A percentile compares a stretch with the other conserved stretches of the same genome.
These are phyloP conservation scores for Tetraodon nigroviridis DNA, from an alignment of 2,113 vertebrate genomes.

Conservation along the genomic window DNA sequence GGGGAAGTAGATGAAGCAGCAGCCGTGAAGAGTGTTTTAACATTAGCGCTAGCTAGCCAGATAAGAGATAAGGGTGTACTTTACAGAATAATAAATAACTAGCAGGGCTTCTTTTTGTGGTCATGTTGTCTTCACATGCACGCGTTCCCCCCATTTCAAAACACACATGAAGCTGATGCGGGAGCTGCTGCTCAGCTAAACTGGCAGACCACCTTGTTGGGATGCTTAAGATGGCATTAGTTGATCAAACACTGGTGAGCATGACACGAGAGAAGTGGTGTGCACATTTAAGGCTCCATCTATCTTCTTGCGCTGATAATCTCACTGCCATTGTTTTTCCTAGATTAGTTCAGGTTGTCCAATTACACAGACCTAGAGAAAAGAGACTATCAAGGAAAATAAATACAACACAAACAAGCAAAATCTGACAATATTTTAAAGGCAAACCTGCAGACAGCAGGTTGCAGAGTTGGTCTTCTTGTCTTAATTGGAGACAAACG, in stretches of 20 bases:
- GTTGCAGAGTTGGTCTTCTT: conserved; percentile 20
- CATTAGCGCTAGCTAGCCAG: conserved; percentile 58
- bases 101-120: too few species aligned
- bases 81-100: neutral
- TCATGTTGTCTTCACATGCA: too few species aligned
- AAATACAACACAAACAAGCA: conserved; percentile 11
- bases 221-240: conserved; percentile 47
- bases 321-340: neutral
- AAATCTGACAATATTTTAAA: conserved; percentile 35
- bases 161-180: conserved; percentile 37
- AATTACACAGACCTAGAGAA: conserved; percentile 51
- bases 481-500: conserved; percentile 69
- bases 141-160: conserved; percentile 18
- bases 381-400: conserved; percentile 22
- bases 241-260: conserved; percentile 47
- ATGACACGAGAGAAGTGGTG: conserved; percentile 14
- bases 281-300: neutral
- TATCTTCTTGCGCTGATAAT: too few species aligned
- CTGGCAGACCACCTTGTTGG: conserved; percentile 53
- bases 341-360: conserved; percentile 53
- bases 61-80: conserved; percentile 59
- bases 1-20: conserved; percentile 70
- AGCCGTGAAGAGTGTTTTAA: conserved; percentile 62
- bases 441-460: conserved; percentile 40
- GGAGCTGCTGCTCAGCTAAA: conserved; percentile 46